Conservation (phyloP, 2,797 vertebrate species). For the Notamacropus eugenii region DNA sequence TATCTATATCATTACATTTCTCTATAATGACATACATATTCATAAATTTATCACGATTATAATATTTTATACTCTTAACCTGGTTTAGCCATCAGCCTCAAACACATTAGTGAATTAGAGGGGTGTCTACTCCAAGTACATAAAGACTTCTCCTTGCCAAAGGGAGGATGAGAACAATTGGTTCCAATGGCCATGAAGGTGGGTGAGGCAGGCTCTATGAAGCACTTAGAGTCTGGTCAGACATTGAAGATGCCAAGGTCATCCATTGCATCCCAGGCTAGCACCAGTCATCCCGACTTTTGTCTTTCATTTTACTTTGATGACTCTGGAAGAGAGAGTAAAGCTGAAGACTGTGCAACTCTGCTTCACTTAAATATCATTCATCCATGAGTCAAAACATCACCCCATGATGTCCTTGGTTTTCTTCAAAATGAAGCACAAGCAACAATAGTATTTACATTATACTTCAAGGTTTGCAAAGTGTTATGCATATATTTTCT, state of each 20-base stretch:
- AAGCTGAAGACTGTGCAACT: background rate
- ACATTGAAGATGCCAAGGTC: background rate
- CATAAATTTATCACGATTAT: background rate
- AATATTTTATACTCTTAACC: background rate
- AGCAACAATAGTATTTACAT: background rate
- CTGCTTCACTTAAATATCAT: background rate
- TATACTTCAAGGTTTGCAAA: too few species aligned
- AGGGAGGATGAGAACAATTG: background rate
- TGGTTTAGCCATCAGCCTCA: background rate
- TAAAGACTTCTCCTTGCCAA: background rate
- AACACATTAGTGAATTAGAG: background rate
- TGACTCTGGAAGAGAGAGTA: background rate
- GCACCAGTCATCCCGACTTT: background rate
- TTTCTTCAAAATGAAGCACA: background rate
- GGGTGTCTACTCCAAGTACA: background rate
- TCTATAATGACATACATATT: background rate
- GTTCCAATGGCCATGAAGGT: background rate
- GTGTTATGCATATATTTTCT: too few species aligned
- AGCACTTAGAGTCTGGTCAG: background rate
- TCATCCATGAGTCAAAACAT: background rate
- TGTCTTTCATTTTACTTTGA: background rate
- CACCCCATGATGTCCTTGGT: background rate
- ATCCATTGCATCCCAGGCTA: background rate
- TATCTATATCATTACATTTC: background rate
- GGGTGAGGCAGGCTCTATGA: background rate